These are phyloP conservation scores for Molossus alvarezi DNA, from an alignment of 2,797 vertebrate species.

Conservation along the genomic window DNA sequence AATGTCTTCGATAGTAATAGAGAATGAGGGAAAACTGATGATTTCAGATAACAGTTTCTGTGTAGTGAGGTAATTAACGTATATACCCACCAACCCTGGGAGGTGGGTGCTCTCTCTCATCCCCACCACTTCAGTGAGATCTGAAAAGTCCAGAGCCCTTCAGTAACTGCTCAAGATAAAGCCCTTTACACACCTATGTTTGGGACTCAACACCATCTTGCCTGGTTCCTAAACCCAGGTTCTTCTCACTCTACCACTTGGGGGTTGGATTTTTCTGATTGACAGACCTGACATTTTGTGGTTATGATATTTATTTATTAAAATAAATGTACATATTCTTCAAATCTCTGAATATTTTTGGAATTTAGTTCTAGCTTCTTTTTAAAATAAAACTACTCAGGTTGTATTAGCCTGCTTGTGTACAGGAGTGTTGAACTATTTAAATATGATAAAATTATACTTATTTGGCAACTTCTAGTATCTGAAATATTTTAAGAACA, in stretches of 20 bases:
- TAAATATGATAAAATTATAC: not conserved
- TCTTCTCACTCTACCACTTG: not conserved
- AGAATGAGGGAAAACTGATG: not conserved
- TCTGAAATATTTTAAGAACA: conserved; percentile 49
- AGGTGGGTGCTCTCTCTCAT: not conserved
- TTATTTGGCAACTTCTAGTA: conserved; percentile 7
- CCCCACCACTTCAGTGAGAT: not conserved
- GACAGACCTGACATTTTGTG: not conserved
- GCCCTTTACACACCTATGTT: not conserved
- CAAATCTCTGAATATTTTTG: not conserved
- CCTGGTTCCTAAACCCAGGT: not conserved
- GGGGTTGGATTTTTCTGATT: not conserved
- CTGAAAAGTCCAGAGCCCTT: not conserved
- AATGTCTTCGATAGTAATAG: not conserved
- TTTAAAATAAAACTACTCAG: not conserved
- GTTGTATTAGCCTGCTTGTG: not conserved
- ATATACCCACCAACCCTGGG: not conserved
- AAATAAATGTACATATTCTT: conserved; percentile 4
- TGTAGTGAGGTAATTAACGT: not conserved
- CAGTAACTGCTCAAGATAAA: not conserved
- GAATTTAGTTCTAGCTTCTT: not conserved
- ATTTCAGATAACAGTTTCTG: not conserved
- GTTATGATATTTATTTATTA: not conserved
- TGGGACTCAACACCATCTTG: not conserved
- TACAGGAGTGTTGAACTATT: not conserved